Evolutionary conservation across 1,140 invertebrate species (phyloP), one percentile per base, ranked within the genome.

Genomic region (Formica exsecta): DNA sequence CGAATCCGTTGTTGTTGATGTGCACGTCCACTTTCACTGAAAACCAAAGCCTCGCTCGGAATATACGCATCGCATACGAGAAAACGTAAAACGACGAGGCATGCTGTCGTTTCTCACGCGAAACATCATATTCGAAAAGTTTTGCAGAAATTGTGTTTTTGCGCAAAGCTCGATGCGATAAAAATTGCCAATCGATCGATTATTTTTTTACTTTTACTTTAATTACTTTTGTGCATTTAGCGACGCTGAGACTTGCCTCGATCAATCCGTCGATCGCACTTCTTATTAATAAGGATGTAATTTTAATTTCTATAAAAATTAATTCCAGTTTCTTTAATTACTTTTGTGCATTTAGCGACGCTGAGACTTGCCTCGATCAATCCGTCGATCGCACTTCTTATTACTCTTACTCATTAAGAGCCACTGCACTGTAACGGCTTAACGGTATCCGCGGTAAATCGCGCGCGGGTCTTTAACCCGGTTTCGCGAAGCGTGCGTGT

Each of bases 21-120:
- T 95, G 95, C 80, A 95, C 94, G 89, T 95, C 95, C 88, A 95
- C 95, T 95, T 95, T 95, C 92, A 95, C 95, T 95, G 92, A 38
- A 93, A 93, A 48, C 32, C 75, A 57, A 57, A 91, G 68, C 76
- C 65, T 75, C 61, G 61, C 25, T 80, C 13, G 75, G 32, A 85
- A 88, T 84, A 87, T 54, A 76, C 61, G 54, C 48, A 79, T 68
- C 32, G 84, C 44, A 6, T 36, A 7, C 54, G 25, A 36, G 54
- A 81, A 81, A 83, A 66, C 11, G 32, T 22, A 64, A 51, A 51
- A 48, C 44, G 2, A 16, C 51, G 54, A n/a, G 25, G 29, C n/a
- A 32, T 57, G 48, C 6, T n/a, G 16, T 11, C 6, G 41, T 41
- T 41, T 73, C 51, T 70, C 32, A 36, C 19, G 32, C 44, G 44